These are phyloP conservation scores for Molanna angustata DNA, from an alignment of 2,888 invertebrate species.

Conservation along the genomic window DNA sequence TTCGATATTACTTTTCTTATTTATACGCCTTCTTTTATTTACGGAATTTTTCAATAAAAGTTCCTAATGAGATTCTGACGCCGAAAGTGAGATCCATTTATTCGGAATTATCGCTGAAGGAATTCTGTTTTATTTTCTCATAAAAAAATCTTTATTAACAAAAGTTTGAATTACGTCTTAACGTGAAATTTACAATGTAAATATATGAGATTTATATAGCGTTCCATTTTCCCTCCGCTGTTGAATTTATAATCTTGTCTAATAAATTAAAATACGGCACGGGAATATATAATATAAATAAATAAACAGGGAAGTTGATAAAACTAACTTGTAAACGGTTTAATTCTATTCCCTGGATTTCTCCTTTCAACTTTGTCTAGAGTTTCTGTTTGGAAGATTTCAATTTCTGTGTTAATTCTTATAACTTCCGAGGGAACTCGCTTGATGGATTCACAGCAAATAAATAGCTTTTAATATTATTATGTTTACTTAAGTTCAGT, in stretches of 20 bases:
- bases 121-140: constrained; percentile 5
- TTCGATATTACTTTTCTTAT: constrained; percentile 4
- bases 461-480: constrained; percentile 13
- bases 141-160: constrained; percentile 9
- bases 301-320: constrained; percentile 19
- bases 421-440: constrained; percentile 31
- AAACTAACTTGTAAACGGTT: constrained; percentile 24
- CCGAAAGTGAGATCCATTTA: constrained; percentile 9
- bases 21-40: constrained; percentile 9
- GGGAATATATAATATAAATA: constrained; percentile 22
- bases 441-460: constrained; percentile 18
- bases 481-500: background rate
- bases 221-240: constrained; percentile 5
- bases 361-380: constrained; percentile 5
- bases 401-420: constrained; percentile 33
- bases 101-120: constrained; percentile 1
- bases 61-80: constrained; percentile 8
- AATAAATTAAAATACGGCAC: constrained; percentile 7
- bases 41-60: constrained; percentile 9
- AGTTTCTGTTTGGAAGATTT: constrained; percentile 23
- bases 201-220: constrained; percentile 2
- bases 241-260: constrained; percentile 10
- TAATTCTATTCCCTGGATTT: constrained; percentile 26
- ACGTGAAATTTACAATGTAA: constrained; percentile 7
- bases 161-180: constrained; percentile 4